Evolutionary conservation across 2,797 vertebrate genomes (phyloP).

Genomic region (Notoglanidium macrostoma): DNA sequence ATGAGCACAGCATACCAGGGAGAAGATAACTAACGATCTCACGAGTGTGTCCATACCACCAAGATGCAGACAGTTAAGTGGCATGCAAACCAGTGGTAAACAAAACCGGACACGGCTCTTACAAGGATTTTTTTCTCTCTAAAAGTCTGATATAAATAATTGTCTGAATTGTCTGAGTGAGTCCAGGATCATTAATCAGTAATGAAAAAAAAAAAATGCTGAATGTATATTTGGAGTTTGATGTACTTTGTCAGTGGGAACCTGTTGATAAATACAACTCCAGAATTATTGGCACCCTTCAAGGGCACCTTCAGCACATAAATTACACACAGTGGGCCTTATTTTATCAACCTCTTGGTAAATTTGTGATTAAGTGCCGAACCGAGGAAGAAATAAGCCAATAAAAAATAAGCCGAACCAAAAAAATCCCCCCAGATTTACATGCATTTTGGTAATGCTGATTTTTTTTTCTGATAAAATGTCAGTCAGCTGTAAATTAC

Average conservation of each 20-base stretch:
- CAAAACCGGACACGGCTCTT: neutral
- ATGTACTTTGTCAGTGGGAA: neutral
- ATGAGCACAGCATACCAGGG: slow-evolving; percentile 11
- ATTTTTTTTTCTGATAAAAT: neutral
- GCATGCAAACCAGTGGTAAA: neutral
- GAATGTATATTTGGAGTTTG: neutral
- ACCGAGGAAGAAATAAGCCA: no score
- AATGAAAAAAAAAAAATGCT: neutral
- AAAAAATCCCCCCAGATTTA: neutral
- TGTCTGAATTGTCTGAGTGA: neutral
- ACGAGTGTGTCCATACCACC: neutral
- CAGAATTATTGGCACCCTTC: neutral
- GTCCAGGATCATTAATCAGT: neutral
- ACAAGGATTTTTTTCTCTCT: neutral
- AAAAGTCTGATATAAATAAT: neutral
- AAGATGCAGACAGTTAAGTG: neutral
- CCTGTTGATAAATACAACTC: neutral
- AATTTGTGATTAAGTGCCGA: neutral
- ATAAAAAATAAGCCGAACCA: neutral
- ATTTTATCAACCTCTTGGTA: neutral
- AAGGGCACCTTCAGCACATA: neutral
- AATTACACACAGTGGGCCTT: neutral
- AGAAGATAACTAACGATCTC: slow-evolving; percentile 22
- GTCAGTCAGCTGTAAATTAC: neutral
- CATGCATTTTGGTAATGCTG: neutral